A percentile compares a stretch with the other conserved stretches of the same genome.
Conservation (phyloP, 1,140 invertebrate genomes). For the Drosophila oshimai region DNA sequence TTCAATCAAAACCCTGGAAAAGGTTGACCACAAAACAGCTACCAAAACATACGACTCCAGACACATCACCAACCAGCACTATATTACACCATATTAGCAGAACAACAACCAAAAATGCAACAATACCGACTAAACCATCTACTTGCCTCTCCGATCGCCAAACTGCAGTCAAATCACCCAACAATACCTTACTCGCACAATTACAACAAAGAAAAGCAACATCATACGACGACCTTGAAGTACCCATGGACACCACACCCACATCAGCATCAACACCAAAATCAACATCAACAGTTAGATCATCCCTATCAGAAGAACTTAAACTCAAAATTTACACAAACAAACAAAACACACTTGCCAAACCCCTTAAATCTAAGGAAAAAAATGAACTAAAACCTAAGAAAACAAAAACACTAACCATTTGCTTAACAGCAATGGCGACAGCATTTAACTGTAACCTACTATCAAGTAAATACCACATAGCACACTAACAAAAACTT, state of each 20-base stretch:
- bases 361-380: constrained; percentile 8
- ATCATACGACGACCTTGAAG: neutral
- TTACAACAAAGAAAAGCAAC: neutral
- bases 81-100: constrained; percentile 2
- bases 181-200: neutral
- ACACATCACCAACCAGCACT: neutral
- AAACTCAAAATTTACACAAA: too few relatives aligned
- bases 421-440: neutral
- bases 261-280: too few relatives aligned
- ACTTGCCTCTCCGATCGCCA: too few relatives aligned
- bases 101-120: neutral
- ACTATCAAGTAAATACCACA: too few relatives aligned
- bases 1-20: constrained; percentile 8
- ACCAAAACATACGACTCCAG: neutral
- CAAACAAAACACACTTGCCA: constrained; percentile 6
- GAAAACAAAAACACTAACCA: neutral
- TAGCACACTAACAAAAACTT: too few relatives aligned
- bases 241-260: constrained; percentile 7
- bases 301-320: too few relatives aligned
- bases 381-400: constrained; percentile 7
- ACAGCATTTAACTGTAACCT: neutral
- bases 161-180: too few relatives aligned
- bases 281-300: too few relatives aligned
- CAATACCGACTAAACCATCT: neutral
- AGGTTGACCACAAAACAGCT: constrained; percentile 11